Evolutionary conservation across 2,888 invertebrate genomes (phyloP).

Genomic region (Drosophila atripex): DNA sequence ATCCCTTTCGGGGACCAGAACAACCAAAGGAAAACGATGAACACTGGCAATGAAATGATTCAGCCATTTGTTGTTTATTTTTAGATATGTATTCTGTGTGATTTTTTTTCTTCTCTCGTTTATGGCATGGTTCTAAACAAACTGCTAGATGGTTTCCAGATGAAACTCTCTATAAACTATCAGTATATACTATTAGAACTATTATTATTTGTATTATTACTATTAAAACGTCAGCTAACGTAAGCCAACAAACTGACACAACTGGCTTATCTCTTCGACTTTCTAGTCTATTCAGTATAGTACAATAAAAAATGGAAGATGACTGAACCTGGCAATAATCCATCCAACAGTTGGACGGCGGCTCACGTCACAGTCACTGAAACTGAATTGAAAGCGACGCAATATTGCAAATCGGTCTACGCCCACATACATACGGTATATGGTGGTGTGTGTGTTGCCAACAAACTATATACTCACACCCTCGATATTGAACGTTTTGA

Average conservation of each 20-base stretch:
- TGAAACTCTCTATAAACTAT: not conserved
- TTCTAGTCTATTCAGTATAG: not conserved
- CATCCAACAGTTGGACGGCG: not conserved
- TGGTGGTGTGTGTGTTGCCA: not conserved
- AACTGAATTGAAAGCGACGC: constrained; percentile 20
- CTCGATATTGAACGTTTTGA: constrained; percentile 1
- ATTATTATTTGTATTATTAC: not conserved
- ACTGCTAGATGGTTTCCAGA: constrained; percentile 11
- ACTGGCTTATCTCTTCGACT: not conserved
- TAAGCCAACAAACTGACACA: not conserved
- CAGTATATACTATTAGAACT: not conserved
- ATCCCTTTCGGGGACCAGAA: constrained; percentile 19
- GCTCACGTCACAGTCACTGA: constrained; percentile 17
- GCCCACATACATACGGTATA: not conserved
- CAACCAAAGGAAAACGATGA: constrained; percentile 2
- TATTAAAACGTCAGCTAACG: not conserved
- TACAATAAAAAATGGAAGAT: not conserved
- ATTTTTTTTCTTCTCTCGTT: no score
- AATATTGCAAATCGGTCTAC: constrained; percentile 25
- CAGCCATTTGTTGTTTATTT: constrained; percentile 25
- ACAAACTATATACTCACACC: constrained; percentile 10
- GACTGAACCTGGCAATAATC: constrained; percentile 1
- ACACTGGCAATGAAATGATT: constrained; percentile 36
- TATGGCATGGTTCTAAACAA: constrained; percentile 19
- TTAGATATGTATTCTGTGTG: constrained; percentile 27